Conservation (phyloP, 2,888 invertebrate species). For the Trichogramma evanescens region DNA sequence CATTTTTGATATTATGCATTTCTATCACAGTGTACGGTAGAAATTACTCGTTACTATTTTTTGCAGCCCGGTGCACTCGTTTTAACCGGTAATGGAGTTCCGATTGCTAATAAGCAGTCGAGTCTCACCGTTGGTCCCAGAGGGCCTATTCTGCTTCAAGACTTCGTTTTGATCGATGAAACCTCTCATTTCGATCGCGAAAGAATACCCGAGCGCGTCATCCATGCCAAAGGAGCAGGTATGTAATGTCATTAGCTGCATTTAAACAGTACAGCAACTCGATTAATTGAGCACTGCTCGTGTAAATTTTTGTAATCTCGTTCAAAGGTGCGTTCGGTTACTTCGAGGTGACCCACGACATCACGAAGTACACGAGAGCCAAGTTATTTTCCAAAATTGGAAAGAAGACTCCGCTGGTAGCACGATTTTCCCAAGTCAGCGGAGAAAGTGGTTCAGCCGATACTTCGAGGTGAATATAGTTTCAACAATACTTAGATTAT, state of each 20-base stretch:
- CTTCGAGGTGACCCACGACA: slow-evolving; percentile 85
- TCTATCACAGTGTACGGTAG: too few relatives aligned
- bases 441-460: slow-evolving; percentile 89
- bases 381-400: slow-evolving; percentile 70
- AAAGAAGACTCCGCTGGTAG: slow-evolving; percentile 71
- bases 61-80: slow-evolving; percentile 42
- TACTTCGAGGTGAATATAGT: slow-evolving; percentile 53
- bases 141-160: slow-evolving; percentile 78
- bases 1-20: too few relatives aligned
- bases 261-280: too few relatives aligned
- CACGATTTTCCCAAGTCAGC: slow-evolving; percentile 77
- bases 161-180: slow-evolving; percentile 72
- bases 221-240: slow-evolving; percentile 91
- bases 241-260: slow-evolving; percentile 5
- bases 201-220: slow-evolving; percentile 90
- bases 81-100: slow-evolving; percentile 75
- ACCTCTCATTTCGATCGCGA: slow-evolving; percentile 81
- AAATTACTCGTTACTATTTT: too few relatives aligned
- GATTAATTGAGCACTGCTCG: too few relatives aligned
- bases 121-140: slow-evolving; percentile 75
- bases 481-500: not conserved
- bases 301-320: too few relatives aligned
- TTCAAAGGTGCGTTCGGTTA: slow-evolving; percentile 68
- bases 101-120: slow-evolving; percentile 70
- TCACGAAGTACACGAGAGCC: slow-evolving; percentile 70